Conservation (phyloP, 2,113 vertebrate species). For the Zosterops borbonicus region DNA sequence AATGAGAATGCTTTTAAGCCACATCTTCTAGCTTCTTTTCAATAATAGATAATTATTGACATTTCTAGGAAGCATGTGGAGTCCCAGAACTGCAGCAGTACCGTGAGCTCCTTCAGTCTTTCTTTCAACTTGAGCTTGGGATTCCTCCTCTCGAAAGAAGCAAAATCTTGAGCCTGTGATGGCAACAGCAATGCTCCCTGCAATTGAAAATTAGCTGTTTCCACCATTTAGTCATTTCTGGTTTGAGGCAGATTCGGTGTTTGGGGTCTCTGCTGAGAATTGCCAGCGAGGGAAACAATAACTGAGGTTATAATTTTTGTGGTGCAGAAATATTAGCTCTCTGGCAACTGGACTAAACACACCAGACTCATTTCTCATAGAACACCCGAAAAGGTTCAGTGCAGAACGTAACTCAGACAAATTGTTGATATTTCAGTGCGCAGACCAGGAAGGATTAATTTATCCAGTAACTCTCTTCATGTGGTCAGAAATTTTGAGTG, state of each 20-base stretch:
- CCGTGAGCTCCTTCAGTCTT: background rate
- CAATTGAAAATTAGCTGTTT: background rate
- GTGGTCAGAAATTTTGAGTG: constrained; percentile 20
- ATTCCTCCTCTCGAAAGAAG: background rate
- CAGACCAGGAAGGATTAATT: constrained; percentile 47
- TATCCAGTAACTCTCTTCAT: constrained; percentile 11
- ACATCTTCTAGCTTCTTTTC: background rate
- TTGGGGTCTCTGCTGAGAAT: constrained; percentile 2
- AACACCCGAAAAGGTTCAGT: constrained; percentile 14
- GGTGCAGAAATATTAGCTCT: constrained; percentile 6
- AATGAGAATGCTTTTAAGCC: constrained; percentile 12
- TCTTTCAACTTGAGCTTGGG: background rate
- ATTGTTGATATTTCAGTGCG: constrained; percentile 19
- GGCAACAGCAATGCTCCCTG: background rate
- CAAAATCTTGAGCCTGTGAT: background rate
- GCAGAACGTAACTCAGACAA: constrained; percentile 1
- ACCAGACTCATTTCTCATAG: constrained; percentile 50
- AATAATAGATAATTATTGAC: constrained; percentile 6
- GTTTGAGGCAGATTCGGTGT: background rate
- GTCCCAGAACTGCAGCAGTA: background rate
- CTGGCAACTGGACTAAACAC: constrained; percentile 17
- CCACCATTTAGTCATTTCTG: background rate
- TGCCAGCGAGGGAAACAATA: background rate
- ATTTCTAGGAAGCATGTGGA: background rate
- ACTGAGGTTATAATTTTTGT: background rate